A percentile compares a stretch with the other conserved stretches of the same genome.
phyloP scores from a whole-genome alignment of 2,797 vertebrate species.

The Bovichtus diacanthus region DNA sequence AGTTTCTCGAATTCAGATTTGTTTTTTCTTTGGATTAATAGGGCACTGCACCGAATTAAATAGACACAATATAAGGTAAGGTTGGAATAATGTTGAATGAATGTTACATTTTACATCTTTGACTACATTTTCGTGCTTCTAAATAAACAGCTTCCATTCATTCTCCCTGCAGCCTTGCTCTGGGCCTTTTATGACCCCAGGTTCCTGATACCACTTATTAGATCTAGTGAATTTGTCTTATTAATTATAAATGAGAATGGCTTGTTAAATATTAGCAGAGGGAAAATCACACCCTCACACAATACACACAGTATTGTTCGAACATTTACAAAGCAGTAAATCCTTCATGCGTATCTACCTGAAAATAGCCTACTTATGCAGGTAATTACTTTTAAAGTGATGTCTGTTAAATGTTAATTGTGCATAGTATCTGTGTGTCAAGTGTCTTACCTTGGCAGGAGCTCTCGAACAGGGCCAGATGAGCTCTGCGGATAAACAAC shows the following conservation, averaged over 20 bases:
- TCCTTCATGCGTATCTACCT: constrained; percentile 27
- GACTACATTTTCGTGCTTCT: not conserved
- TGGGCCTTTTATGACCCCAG: constrained; percentile 28
- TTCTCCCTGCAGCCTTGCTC: constrained; percentile 38
- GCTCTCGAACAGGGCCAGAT: constrained; percentile 43
- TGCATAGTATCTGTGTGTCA: constrained; percentile 32
- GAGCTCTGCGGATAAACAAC: constrained; percentile 57
- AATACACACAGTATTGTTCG: constrained; percentile 26
- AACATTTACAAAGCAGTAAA: constrained; percentile 27
- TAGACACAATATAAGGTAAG: not conserved
- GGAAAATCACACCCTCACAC: constrained; percentile 31
- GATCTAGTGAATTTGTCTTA: constrained; percentile 37
- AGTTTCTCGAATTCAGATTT: not conserved
- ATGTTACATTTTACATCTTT: constrained; percentile 12
- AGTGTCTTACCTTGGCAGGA: constrained; percentile 77
- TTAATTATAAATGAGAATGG: constrained; percentile 55
- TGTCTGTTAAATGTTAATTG: constrained; percentile 25
- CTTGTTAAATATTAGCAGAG: constrained; percentile 55
- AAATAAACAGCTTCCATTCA: constrained; percentile 25
- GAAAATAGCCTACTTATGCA: constrained; percentile 9
- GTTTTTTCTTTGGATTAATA: not conserved
- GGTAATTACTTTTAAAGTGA: constrained; percentile 42
- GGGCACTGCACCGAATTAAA: not conserved
- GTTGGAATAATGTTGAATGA: constrained; percentile 1
- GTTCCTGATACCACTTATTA: constrained; percentile 30